Base-by-base conservation (phyloP, 2,888 invertebrate species). In the Amiota minor region DNA sequence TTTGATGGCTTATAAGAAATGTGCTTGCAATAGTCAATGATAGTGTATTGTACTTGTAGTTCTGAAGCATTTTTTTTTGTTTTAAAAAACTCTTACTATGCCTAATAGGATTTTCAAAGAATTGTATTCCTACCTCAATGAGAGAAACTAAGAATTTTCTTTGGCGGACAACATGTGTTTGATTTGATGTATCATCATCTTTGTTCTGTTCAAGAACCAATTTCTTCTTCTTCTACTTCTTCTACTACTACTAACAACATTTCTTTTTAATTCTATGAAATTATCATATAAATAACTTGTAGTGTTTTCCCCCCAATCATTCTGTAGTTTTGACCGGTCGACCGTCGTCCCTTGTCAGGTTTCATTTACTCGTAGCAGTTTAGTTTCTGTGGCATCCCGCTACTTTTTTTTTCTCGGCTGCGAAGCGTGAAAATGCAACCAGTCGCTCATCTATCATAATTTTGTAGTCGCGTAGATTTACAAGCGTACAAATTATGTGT, bases 401-500 rank as follows among this genome's bases (percentile, higher is more conserved):
- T 55, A 56, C 6, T 55, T 35, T 56, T 23, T 35, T 64, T 46
- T 65, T 65, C 65, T 16, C 65, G 14, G 67, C 72, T 67, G 56
- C 35, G 23, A 74, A 82, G 82, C 86, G 86, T 85, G 83, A 83
- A 85, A 83, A 83, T 74, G 75, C 77, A 80, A 74, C 77, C 79
- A 77, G 72, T 76, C 74, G 71, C 77, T 73, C 82, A 85, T 85
- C 84, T 79, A 85, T 85, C 84, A 85, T 85, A 86, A 81, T 86
- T 86, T 78, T 74, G 45, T 78, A 35, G 75, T 79, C 82, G 86
- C 84, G 87, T 82, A 82, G 83, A 85, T 86, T 85, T 83, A 86
- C 87, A 86, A 81, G 83, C 84, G 75, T 78, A 73, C 83, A 83
- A 85, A 84, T 86, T 83, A 84, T 84, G 80, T 77, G 71, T 55